Conservation (phyloP, 2,113 vertebrate genomes). For the Mustelus asterias region DNA sequence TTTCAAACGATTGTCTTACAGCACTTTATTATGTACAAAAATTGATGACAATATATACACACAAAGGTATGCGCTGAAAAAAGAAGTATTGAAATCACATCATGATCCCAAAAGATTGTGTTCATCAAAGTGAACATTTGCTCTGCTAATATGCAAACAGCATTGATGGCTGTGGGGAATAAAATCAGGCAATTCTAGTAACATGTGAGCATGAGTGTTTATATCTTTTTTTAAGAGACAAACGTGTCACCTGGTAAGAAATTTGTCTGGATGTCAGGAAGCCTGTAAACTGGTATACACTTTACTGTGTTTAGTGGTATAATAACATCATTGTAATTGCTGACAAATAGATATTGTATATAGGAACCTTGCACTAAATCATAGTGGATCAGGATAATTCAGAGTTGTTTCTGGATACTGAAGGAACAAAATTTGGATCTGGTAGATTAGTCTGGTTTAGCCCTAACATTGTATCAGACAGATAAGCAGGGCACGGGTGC, state of each 20-base stretch:
- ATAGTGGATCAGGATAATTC: background rate
- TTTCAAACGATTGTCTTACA: background rate
- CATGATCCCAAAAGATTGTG: background rate
- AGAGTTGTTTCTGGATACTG: background rate
- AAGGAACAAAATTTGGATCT: background rate
- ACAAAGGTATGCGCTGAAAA: background rate
- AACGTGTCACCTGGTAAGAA: background rate
- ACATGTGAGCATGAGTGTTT: background rate
- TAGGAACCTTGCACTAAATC: background rate
- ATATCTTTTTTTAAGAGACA: background rate
- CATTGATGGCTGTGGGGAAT: background rate
- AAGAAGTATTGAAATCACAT: background rate
- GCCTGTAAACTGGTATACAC: background rate
- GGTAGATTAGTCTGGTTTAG: background rate
- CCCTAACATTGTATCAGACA: background rate
- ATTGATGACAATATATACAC: background rate
- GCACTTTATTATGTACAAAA: background rate
- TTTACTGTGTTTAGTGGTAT: background rate
- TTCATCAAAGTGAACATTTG: background rate
- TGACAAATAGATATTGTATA: background rate
- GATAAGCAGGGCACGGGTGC: no score
- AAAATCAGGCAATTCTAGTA: background rate
- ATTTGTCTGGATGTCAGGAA: background rate
- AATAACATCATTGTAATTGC: background rate
- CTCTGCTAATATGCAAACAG: background rate